Evolutionary conservation across 2,797 vertebrate species (phyloP).

Genomic region (Paguma larvata): DNA sequence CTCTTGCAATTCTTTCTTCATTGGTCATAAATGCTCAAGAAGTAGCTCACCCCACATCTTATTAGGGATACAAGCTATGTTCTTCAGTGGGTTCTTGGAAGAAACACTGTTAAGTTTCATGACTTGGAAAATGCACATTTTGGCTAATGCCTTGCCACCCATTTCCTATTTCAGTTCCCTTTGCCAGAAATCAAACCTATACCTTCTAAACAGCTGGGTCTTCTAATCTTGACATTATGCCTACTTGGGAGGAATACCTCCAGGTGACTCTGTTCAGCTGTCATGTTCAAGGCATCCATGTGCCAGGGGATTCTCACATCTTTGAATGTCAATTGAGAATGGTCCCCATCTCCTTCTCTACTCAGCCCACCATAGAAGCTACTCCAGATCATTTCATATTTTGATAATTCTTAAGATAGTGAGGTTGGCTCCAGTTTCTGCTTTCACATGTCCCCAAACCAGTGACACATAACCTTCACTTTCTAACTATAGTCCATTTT

Average conservation of each 20-base stretch:
- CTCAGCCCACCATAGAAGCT: not conserved
- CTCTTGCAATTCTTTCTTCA: not conserved
- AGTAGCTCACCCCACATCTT: not conserved
- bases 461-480: not conserved
- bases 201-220: not conserved
- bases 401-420: not conserved
- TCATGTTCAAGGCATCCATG: not conserved
- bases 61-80: not conserved
- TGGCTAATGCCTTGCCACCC: not conserved
- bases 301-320: not conserved
- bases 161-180: not conserved
- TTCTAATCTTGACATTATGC: not conserved
- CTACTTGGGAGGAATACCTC: not conserved
- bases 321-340: not conserved
- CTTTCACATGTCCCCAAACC: not conserved
- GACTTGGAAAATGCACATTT: not conserved
- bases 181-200: not conserved
- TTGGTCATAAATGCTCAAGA: not conserved
- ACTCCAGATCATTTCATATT: not conserved
- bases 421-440: not conserved
- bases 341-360: not conserved
- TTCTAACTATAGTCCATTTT: not conserved
- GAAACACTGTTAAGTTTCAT: not conserved
- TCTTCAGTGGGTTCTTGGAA: not conserved
- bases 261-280: not conserved